These are phyloP conservation scores for Tenebrio molitor DNA, from an alignment of 1,140 invertebrate genomes.

Conservation along the genomic window DNA sequence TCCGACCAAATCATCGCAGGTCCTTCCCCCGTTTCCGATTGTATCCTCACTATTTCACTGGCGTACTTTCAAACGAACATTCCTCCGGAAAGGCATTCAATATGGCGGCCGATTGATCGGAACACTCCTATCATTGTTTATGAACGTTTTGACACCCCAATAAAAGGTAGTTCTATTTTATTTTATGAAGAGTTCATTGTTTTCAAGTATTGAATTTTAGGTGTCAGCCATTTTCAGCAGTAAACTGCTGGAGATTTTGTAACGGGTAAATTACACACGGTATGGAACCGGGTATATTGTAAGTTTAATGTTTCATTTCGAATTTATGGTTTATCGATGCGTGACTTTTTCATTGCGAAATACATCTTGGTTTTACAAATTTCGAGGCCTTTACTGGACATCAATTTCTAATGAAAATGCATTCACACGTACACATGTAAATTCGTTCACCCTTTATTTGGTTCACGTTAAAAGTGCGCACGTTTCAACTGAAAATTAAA, in stretches of 20 bases:
- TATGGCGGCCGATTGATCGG: slow-evolving; percentile 55
- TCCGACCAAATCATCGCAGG: slow-evolving; percentile 3
- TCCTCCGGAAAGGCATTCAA: slow-evolving; percentile 52
- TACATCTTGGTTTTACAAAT: slow-evolving; percentile 26
- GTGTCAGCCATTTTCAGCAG: slow-evolving; percentile 43
- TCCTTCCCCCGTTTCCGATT: slow-evolving; percentile 13
- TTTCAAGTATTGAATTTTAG: slow-evolving; percentile 45
- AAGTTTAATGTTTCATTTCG: slow-evolving; percentile 36
- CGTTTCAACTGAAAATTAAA: no score
- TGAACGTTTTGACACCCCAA: slow-evolving; percentile 55
- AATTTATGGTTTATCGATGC: slow-evolving; percentile 29
- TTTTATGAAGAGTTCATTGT: slow-evolving; percentile 47
- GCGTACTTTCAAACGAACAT: slow-evolving; percentile 35
- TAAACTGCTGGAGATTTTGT: slow-evolving; percentile 41
- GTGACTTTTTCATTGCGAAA: neutral
- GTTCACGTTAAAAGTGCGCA: no score
- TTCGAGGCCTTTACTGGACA: neutral
- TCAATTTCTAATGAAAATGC: neutral
- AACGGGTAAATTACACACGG: slow-evolving; percentile 18
- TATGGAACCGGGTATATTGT: slow-evolving; percentile 26
- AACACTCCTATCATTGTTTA: slow-evolving; percentile 57
- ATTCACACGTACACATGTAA: no score
- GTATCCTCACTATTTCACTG: slow-evolving; percentile 13
- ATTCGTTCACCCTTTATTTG: no score
- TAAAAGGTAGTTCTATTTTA: slow-evolving; percentile 52